phyloP scores from a whole-genome alignment of 92 coral and sea anemone species.

The Parazoanthus swiftii region DNA sequence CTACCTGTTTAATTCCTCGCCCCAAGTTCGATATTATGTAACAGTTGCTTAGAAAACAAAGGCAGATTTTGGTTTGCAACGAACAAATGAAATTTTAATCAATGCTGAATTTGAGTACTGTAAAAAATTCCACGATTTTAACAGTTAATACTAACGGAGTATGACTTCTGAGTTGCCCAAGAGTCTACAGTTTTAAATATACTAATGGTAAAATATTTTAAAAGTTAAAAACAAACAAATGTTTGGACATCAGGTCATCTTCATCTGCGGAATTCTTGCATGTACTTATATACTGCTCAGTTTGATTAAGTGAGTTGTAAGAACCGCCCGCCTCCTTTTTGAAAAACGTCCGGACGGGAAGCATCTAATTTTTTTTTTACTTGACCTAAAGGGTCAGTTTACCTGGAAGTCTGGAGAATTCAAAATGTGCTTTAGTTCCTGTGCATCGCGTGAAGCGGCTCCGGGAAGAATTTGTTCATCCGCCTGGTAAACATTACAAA shows the following conservation, averaged over 20 bases:
- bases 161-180: no score
- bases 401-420: slow-evolving; percentile 83
- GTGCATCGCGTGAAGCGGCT: slow-evolving; percentile 65
- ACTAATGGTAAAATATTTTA: no score
- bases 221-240: no score
- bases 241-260: no score
- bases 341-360: no score
- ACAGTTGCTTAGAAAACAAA: not conserved
- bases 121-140: not conserved
- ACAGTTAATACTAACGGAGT: not conserved
- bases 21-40: not conserved
- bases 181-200: not conserved
- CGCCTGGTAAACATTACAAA: slow-evolving; percentile 11
- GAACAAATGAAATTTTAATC: no score
- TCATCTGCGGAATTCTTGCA: no score
- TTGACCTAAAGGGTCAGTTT: not conserved
- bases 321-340: no score
- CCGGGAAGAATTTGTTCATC: slow-evolving; percentile 37
- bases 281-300: no score
- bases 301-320: no score
- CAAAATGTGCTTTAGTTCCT: slow-evolving; percentile 65
- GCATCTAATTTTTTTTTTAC: no score
- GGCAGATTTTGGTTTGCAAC: not conserved
- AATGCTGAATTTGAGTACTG: not conserved
- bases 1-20: not conserved